These are phyloP conservation scores for Prostheceraeus crozeri DNA, from an alignment of 2,888 invertebrate species.

Conservation along the genomic window DNA sequence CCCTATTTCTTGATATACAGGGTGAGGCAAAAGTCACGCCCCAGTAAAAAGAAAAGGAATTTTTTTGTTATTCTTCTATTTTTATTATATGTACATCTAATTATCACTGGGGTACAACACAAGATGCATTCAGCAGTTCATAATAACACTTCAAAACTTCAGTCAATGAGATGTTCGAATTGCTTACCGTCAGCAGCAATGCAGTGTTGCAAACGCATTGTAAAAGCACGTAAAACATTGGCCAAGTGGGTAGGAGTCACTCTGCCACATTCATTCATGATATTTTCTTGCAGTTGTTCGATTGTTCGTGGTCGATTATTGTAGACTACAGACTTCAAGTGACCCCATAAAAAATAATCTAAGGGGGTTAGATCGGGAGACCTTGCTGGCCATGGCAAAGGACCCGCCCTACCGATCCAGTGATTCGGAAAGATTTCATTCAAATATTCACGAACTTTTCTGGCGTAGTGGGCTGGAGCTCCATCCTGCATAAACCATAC, in stretches of 20 bases:
- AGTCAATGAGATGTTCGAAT: slow-evolving; percentile 28
- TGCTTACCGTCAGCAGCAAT: slow-evolving; percentile 21
- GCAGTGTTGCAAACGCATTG: slow-evolving; percentile 9
- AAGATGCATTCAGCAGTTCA: too few species aligned
- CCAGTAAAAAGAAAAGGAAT: too few species aligned
- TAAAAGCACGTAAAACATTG: slow-evolving; percentile 16
- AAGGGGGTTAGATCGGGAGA: slow-evolving; percentile 32
- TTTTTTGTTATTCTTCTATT: too few species aligned
- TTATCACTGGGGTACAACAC: too few species aligned
- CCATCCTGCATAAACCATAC: slow-evolving; percentile 32
- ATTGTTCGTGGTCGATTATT: slow-evolving; percentile 23
- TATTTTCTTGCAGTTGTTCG: slow-evolving; percentile 23
- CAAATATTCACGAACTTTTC: slow-evolving; percentile 29
- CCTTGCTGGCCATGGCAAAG: slow-evolving; percentile 29
- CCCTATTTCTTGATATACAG: too few species aligned
- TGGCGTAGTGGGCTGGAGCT: slow-evolving; percentile 28
- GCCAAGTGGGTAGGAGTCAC: slow-evolving; percentile 1
- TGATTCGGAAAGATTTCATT: slow-evolving; percentile 20
- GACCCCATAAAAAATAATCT: slow-evolving; percentile 35
- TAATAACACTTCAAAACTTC: too few species aligned
- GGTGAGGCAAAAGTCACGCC: too few species aligned
- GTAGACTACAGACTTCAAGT: slow-evolving; percentile 32
- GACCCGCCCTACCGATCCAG: slow-evolving; percentile 31
- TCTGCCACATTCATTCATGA: slow-evolving; percentile 21
- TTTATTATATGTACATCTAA: too few species aligned